Evolutionary conservation across 2,797 vertebrate species (phyloP), one percentile per base, ranked within the genome.

Genomic region (Myiotriccus ornatus): DNA sequence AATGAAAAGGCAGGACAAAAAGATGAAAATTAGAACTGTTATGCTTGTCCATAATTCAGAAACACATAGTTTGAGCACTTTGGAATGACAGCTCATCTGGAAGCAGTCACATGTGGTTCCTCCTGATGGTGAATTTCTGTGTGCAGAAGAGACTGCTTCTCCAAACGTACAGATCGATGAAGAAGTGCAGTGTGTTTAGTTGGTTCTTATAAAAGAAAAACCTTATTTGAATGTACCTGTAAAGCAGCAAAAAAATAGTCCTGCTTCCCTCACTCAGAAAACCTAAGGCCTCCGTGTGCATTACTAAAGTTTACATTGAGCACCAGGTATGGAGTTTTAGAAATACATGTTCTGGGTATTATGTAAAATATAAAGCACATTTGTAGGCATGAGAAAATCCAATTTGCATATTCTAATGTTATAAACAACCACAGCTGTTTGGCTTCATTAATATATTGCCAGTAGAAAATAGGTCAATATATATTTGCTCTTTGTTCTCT

Each of bases 381-480:
- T 53, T 89, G 47, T 76, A 83, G 74, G 55, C 70, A 55, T 47
- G 21, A 77, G 37, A 10, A 83, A 71, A 79, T 5, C 14, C 17
- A 44, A 87, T 93, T 89, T 94, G 41, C 68, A 74, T 90, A 80
- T 83, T 82, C 12, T 34, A 62, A 41, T 88, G 49, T 83, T 84
- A 59, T 44, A 83, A 95, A 92, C 68, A 89, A 69, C 37, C 25
- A 39, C 76, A 94, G 87, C 62, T 96, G 69, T 77, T 95, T 89
- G 69, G 55, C 46, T 79, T 94, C 23, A 2, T 84, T 89, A 84
- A 79, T 95, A 35, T 56, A 68, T 84, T 94, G 65, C 76, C 37
- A 62, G 87, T n/a, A 89, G 75, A 93, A 94, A 85, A 84, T 92
- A 93, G 87, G 92, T 94, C 95, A 95, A 49, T 89, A 49, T 63